Evolutionary conservation across 2,113 vertebrate genomes (phyloP).

Genomic region (Scartelaos histophorus): DNA sequence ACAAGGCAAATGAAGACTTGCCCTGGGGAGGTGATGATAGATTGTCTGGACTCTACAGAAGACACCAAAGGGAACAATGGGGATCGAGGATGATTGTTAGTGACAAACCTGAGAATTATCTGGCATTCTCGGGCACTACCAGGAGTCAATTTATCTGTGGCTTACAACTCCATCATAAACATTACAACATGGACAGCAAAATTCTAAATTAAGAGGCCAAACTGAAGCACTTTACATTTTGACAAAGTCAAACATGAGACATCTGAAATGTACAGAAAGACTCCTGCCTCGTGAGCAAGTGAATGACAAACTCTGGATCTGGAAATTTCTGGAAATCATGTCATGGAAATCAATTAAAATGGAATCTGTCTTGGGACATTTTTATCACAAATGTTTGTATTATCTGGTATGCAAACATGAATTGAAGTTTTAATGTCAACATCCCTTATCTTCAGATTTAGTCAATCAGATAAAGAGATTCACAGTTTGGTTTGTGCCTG

Average conservation of each 20-base stretch:
- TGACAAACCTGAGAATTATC: slow-evolving; percentile 90
- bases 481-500: slow-evolving; percentile 96
- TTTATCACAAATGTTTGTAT: slow-evolving; percentile 98
- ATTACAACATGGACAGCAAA: slow-evolving; percentile 94
- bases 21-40: slow-evolving; percentile 92
- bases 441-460: slow-evolving; percentile 98
- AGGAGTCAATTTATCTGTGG: slow-evolving; percentile 94
- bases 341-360: too few species aligned
- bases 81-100: slow-evolving; percentile 80
- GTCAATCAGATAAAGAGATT: slow-evolving; percentile 96
- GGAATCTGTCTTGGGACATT: slow-evolving; percentile 85
- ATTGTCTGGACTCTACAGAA: slow-evolving; percentile 97
- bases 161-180: slow-evolving; percentile 95
- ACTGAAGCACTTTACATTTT: too few species aligned
- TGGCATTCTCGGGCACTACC: slow-evolving; percentile 93
- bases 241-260: too few species aligned
- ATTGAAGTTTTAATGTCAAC: slow-evolving; percentile 98
- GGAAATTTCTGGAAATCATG: too few species aligned
- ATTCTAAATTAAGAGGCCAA: slow-evolving; percentile 94
- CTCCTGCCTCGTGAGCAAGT: slow-evolving; percentile 93
- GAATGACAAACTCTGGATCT: too few species aligned
- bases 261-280: slow-evolving; percentile 96
- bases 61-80: slow-evolving; percentile 99
- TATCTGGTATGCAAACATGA: slow-evolving; percentile 99
- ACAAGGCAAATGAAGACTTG: slow-evolving; percentile 92